Percentiles rank a stretch among this genome's conserved stretches.
These are phyloP conservation scores for Charadrius vociferus DNA, from an alignment of 2,113 vertebrate species.

Conservation along the genomic window DNA sequence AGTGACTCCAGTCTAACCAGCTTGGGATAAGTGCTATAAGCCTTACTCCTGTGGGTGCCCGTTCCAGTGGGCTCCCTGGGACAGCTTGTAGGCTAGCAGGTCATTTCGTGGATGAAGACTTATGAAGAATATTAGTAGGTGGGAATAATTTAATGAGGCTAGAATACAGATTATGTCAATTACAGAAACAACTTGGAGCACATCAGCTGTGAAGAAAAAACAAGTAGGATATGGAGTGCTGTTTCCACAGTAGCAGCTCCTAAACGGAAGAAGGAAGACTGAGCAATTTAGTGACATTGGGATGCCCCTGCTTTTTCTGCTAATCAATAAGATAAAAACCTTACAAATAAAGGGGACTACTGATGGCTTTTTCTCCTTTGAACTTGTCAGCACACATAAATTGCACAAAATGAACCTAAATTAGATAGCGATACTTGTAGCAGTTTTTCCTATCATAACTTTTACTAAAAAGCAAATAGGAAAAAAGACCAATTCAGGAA, in stretches of 20 bases:
- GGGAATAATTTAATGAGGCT: neutral
- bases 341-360: neutral
- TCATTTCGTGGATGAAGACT: conserved; percentile 28
- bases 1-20: conserved; percentile 16
- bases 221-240: neutral
- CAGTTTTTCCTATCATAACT: neutral
- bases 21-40: neutral
- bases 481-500: neutral
- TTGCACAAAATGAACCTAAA: neutral
- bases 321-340: neutral
- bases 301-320: neutral
- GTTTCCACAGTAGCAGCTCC: neutral
- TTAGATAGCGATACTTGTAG: neutral
- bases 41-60: neutral
- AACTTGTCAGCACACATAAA: neutral
- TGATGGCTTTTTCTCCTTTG: neutral
- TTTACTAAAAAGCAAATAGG: neutral
- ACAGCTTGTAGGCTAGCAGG: neutral
- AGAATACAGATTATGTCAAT: neutral
- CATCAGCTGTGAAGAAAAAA: conserved; percentile 8
- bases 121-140: conserved; percentile 17
- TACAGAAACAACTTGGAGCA: conserved; percentile 1
- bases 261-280: neutral
- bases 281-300: neutral
- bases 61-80: conserved; percentile 23